Percentiles rank a stretch among this genome's conserved stretches.
Evolutionary conservation across 2,797 vertebrate genomes (phyloP).

Genomic region (Ctenopoma multispine): DNA sequence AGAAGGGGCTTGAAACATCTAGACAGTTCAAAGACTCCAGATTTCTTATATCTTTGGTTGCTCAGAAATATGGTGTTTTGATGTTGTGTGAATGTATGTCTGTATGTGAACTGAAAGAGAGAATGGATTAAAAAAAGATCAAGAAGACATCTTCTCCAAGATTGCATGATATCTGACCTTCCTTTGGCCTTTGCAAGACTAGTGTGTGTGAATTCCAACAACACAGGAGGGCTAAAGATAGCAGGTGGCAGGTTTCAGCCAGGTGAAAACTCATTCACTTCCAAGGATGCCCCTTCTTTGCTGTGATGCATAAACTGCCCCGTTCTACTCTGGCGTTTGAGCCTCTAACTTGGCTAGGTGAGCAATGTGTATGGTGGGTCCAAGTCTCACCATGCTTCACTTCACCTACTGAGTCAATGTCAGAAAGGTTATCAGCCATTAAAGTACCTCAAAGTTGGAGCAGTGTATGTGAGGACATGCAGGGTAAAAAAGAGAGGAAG

Average conservation of each 20-base stretch:
- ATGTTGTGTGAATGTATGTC: conserved; percentile 39
- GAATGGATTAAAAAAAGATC: conserved; percentile 64
- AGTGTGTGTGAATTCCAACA: conserved; percentile 22
- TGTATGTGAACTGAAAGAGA: conserved; percentile 54
- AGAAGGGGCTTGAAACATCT: conserved; percentile 62
- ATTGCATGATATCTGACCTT: conserved; percentile 57
- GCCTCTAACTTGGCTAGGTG: conserved; percentile 47
- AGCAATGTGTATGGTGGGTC: conserved; percentile 53
- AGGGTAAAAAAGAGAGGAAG: conserved; percentile 30
- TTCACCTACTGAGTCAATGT: conserved; percentile 60
- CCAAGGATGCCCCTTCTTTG: conserved; percentile 36
- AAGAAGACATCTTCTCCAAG: conserved; percentile 42
- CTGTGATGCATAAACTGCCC: conserved; percentile 39
- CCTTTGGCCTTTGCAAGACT: conserved; percentile 45
- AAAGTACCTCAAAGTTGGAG: conserved; percentile 63
- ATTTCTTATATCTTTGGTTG: conserved; percentile 61
- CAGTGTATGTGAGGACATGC: conserved; percentile 31
- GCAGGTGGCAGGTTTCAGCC: conserved; percentile 57
- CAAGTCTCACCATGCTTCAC: conserved; percentile 52
- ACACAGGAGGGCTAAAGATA: conserved; percentile 33
- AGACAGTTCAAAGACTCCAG: conserved; percentile 71
- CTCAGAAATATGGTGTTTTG: conserved; percentile 64
- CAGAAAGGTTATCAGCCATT: conserved; percentile 72
- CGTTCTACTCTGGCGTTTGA: conserved; percentile 12
- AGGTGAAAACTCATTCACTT: conserved; percentile 38